Evolutionary conservation across 2,888 invertebrate species (phyloP).

Genomic region (Acleris emargana): DNA sequence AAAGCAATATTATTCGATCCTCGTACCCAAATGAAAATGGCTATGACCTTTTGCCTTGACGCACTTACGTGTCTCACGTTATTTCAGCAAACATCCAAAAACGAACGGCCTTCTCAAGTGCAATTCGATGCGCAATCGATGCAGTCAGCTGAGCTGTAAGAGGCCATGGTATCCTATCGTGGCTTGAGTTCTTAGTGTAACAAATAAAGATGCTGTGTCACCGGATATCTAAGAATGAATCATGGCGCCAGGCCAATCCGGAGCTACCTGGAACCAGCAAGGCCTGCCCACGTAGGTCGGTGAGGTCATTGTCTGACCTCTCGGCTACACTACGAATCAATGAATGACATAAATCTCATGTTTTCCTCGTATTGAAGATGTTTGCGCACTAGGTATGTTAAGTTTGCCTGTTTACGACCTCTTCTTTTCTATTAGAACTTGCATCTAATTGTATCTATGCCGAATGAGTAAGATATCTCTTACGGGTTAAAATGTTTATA

Average conservation of each 20-base stretch:
- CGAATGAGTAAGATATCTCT: no score
- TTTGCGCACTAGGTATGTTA: no score
- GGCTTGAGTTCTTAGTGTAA: neutral
- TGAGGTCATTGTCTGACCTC: conserved; percentile 71
- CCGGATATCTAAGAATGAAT: conserved; percentile 62
- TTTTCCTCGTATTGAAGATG: conserved; percentile 18
- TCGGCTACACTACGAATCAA: conserved; percentile 40
- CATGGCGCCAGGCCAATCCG: conserved; percentile 47
- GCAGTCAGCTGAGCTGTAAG: neutral
- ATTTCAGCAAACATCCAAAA: neutral
- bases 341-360: conserved; percentile 21
- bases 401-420: no score
- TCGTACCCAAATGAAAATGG: no score
- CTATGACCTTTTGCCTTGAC: no score
- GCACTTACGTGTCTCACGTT: neutral
- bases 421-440: no score
- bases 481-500: no score
- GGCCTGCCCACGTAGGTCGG: conserved; percentile 26
- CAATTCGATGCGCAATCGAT: neutral
- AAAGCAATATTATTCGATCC: no score
- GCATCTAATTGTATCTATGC: no score
- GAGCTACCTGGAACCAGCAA: conserved; percentile 21
- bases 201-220: conserved; percentile 58
- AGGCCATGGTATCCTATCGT: neutral
- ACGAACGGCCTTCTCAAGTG: neutral